A percentile compares a stretch with the other conserved stretches of the same genome.
These are phyloP conservation scores for Caerostris darwini DNA, from an alignment of 1,140 invertebrate species.

Conservation along the genomic window DNA sequence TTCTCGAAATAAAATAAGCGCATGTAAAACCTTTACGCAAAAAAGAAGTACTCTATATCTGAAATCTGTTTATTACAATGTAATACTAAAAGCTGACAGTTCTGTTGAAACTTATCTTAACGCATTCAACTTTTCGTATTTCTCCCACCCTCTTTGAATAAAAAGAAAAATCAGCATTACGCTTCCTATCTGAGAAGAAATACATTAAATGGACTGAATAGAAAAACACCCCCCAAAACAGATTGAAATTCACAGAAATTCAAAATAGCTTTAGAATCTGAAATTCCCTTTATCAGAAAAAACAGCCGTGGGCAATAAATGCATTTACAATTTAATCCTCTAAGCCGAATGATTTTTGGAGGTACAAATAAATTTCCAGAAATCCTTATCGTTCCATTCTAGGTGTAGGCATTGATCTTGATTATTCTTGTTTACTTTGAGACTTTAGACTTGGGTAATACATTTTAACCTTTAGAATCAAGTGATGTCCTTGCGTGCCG, in stretches of 20 bases:
- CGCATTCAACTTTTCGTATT: not conserved
- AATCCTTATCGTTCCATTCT: constrained; percentile 19
- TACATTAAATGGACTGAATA: constrained; percentile 42
- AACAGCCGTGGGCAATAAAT: constrained; percentile 29
- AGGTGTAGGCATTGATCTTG: not conserved
- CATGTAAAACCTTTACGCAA: too few species aligned
- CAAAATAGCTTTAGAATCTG: constrained; percentile 33
- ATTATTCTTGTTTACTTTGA: constrained; percentile 20
- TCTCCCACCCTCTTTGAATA: not conserved
- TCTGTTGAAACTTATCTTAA: constrained; percentile 6
- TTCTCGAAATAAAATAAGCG: too few species aligned
- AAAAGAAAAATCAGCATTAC: constrained; percentile 5
- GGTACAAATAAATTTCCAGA: constrained; percentile 24
- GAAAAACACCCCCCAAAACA: not conserved
- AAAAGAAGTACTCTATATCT: not conserved
- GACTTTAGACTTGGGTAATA: not conserved
- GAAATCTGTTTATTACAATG: not conserved
- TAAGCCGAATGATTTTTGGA: constrained; percentile 37
- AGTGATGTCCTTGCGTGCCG: constrained; percentile 21
- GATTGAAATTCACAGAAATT: constrained; percentile 34
- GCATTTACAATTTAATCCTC: constrained; percentile 55
- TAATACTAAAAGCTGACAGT: not conserved
- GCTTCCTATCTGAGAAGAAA: not conserved
- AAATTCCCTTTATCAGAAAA: constrained; percentile 49
- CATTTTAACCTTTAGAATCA: too few species aligned